phyloP scores from a whole-genome alignment of 1,140 invertebrate species.

The Cecropterus lyciades region DNA sequence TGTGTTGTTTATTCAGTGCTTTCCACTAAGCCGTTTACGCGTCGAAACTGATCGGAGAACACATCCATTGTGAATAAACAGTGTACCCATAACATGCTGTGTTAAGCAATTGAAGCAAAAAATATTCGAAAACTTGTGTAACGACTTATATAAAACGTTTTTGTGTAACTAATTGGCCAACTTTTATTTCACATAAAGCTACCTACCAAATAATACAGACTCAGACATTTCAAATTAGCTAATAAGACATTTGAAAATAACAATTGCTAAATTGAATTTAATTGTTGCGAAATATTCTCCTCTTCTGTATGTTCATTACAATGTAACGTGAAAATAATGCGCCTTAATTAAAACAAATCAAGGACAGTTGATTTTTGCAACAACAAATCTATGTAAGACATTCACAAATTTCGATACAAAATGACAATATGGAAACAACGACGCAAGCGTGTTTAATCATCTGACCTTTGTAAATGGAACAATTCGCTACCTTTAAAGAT shows the following conservation, averaged over 20 bases:
- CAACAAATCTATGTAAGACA: too few species aligned
- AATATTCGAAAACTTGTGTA: slow-evolving; percentile 30
- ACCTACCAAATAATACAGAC: slow-evolving; percentile 14
- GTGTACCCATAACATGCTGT: slow-evolving; percentile 32
- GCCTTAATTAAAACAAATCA: too few species aligned
- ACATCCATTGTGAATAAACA: slow-evolving; percentile 31
- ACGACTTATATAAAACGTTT: slow-evolving; percentile 34
- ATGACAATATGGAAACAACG: too few species aligned
- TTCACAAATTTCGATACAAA: too few species aligned
- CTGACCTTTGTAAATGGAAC: too few species aligned
- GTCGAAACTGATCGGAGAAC: slow-evolving; percentile 15
- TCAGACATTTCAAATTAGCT: slow-evolving; percentile 27
- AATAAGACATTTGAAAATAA: slow-evolving; percentile 23
- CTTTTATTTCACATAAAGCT: slow-evolving; percentile 34
- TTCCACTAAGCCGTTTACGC: slow-evolving; percentile 10
- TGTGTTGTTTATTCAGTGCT: slow-evolving; percentile 41
- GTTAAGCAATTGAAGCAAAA: slow-evolving; percentile 35
- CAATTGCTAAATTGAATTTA: slow-evolving; percentile 20
- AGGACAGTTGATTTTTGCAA: too few species aligned
- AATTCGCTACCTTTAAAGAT: too few species aligned
- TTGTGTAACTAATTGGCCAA: slow-evolving; percentile 34
- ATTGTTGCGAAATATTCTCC: neutral
- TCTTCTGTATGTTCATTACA: too few species aligned
- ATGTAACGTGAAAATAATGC: too few species aligned
- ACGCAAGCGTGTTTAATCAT: too few species aligned